Evolutionary conservation across 2,888 invertebrate species (phyloP).

Genomic region (Teinopalpus imperialis): DNA sequence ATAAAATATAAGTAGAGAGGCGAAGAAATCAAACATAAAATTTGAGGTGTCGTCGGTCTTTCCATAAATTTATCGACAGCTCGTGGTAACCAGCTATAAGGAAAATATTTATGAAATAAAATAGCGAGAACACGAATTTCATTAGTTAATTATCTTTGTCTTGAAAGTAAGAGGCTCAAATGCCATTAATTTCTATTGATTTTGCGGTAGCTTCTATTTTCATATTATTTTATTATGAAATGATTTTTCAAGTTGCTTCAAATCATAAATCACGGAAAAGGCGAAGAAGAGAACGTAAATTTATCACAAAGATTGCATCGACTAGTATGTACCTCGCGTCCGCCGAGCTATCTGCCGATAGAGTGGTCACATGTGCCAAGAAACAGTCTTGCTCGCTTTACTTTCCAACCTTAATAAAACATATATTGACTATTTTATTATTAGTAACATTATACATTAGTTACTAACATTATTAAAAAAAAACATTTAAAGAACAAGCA

Average conservation of each 20-base stretch:
- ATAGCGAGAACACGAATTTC: slow-evolving; percentile 62
- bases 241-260: background rate
- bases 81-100: slow-evolving; percentile 78
- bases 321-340: slow-evolving; percentile 1
- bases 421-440: too few species aligned
- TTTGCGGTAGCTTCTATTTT: slow-evolving; percentile 15
- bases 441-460: too few species aligned
- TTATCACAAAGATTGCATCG: slow-evolving; percentile 16
- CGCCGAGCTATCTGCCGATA: background rate
- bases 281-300: background rate
- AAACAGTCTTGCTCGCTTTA: too few species aligned
- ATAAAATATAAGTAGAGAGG: slow-evolving; percentile 60
- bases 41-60: slow-evolving; percentile 76
- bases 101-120: slow-evolving; percentile 78
- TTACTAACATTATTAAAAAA: too few species aligned
- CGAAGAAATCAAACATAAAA: slow-evolving; percentile 73
- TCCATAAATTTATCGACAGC: slow-evolving; percentile 79
- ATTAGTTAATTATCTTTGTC: slow-evolving; percentile 68
- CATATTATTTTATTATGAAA: background rate
- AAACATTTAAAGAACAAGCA: slow-evolving; percentile 4
- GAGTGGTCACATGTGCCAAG: slow-evolving; percentile 13
- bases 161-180: slow-evolving; percentile 22
- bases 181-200: slow-evolving; percentile 26
- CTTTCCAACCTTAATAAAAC: too few species aligned
- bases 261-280: slow-evolving; percentile 5